Conservation (phyloP, 2,888 invertebrate species). For the Trichopoda pennipes region DNA sequence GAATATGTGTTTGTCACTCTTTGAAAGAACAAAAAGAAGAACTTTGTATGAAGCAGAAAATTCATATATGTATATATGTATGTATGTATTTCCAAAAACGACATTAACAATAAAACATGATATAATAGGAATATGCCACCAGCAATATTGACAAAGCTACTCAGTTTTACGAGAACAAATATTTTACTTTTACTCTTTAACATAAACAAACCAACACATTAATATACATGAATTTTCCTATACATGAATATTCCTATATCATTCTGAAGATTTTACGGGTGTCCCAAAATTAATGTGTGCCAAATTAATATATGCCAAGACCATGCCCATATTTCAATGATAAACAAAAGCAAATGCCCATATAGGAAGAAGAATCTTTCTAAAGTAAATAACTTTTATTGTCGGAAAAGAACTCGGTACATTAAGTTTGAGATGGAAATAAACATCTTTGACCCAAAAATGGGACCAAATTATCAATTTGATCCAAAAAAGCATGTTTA, state of each 20-base stretch:
- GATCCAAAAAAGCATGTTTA: too few species aligned
- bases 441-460: too few species aligned
- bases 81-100: constrained; percentile 5
- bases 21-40: constrained; percentile 62
- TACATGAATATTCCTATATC: neutral
- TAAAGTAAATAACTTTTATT: too few species aligned
- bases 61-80: constrained; percentile 74
- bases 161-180: constrained; percentile 45
- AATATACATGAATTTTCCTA: too few species aligned
- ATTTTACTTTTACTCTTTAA: constrained; percentile 35
- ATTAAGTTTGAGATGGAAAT: too few species aligned
- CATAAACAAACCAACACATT: constrained; percentile 18
- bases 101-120: constrained; percentile 9
- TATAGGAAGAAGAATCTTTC: too few species aligned
- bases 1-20: constrained; percentile 29
- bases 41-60: constrained; percentile 65
- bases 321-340: neutral
- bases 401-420: too few species aligned
- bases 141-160: constrained; percentile 76
- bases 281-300: neutral
- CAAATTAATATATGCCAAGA: neutral
- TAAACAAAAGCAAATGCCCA: too few species aligned
- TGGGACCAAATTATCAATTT: too few species aligned
- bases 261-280: neutral
- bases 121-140: constrained; percentile 64